A percentile compares a stretch with the other conserved stretches of the same genome.
Conservation (phyloP, 1,140 invertebrate species). For the Globodera ellingtonae region DNA sequence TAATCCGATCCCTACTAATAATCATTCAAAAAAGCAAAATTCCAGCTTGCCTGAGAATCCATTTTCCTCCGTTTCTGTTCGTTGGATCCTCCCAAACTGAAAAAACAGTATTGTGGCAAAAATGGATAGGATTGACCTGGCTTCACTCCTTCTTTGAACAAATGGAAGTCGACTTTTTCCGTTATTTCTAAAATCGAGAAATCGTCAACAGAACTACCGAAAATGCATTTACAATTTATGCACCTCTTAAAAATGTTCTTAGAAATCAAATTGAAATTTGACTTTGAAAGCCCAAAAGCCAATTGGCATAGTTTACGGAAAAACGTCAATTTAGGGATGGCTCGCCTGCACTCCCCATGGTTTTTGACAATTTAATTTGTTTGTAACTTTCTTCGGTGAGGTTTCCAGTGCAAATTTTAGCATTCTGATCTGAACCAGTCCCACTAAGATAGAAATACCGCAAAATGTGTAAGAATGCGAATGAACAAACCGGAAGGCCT, state of each 20-base stretch:
- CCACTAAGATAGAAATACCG: not conserved
- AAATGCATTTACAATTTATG: too few relatives aligned
- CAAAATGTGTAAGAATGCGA: conserved; percentile 27
- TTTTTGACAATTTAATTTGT: not conserved
- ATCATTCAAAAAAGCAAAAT: not conserved
- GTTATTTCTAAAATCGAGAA: conserved; percentile 72
- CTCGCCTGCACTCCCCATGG: too few relatives aligned
- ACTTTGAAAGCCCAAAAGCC: too few relatives aligned
- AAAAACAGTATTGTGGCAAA: conserved; percentile 46
- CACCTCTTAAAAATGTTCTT: too few relatives aligned
- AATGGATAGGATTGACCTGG: conserved; percentile 73
- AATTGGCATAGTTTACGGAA: too few relatives aligned
- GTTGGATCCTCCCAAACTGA: conserved; percentile 97
- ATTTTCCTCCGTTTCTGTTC: conserved; percentile 93
- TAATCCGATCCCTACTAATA: too few relatives aligned
- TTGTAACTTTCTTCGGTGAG: not conserved
- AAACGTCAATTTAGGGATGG: too few relatives aligned
- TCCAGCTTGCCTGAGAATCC: conserved; percentile 78
- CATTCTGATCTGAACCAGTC: not conserved
- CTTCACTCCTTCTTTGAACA: conserved; percentile 97
- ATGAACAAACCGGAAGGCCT: conserved; percentile 73
- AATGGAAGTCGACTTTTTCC: conserved; percentile 88
- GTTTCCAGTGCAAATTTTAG: too few relatives aligned
- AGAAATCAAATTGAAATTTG: too few relatives aligned
- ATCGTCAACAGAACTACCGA: too few relatives aligned